Percentiles rank a stretch among this genome's conserved stretches.
Evolutionary conservation across 2,113 vertebrate species (phyloP).

Genomic region (Grammomys dolichurus): DNA sequence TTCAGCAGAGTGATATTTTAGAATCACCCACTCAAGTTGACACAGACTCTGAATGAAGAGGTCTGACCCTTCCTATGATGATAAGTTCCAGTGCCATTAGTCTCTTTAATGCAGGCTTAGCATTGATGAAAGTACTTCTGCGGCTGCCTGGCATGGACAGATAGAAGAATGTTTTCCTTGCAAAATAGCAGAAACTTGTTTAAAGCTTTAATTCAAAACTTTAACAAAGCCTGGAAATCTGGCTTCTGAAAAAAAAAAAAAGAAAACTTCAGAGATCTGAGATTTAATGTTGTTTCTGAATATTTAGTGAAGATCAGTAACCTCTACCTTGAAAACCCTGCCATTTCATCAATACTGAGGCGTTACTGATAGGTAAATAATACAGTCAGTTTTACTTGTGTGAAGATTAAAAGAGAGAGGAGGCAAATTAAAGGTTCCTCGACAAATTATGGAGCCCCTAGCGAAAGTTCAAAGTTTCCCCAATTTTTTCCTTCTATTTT

Average conservation of each 20-base stretch:
- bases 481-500: conserved; percentile 7
- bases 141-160: neutral
- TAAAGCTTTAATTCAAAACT: conserved; percentile 29
- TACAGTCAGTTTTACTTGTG: neutral
- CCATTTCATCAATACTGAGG: neutral
- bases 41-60: conserved; percentile 67
- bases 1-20: conserved; percentile 66
- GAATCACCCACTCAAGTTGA: conserved; percentile 71
- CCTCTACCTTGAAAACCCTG: neutral
- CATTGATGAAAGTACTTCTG: conserved; percentile 55
- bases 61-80: conserved; percentile 69
- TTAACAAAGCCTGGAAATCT: conserved; percentile 36
- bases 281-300: neutral
- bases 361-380: neutral
- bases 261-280: neutral
- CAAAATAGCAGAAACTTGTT: conserved; percentile 55
- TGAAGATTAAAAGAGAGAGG: neutral
- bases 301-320: conserved; percentile 10
- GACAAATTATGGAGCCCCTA: neutral
- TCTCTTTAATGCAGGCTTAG: conserved; percentile 64
- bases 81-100: conserved; percentile 58
- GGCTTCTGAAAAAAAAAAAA: neutral
- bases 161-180: conserved; percentile 51
- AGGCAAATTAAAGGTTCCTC: neutral
- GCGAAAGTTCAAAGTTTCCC: neutral